Percentiles rank a stretch among this genome's conserved stretches.
Conservation (phyloP, 1,140 invertebrate genomes). For the Drosophila pectinifera region DNA sequence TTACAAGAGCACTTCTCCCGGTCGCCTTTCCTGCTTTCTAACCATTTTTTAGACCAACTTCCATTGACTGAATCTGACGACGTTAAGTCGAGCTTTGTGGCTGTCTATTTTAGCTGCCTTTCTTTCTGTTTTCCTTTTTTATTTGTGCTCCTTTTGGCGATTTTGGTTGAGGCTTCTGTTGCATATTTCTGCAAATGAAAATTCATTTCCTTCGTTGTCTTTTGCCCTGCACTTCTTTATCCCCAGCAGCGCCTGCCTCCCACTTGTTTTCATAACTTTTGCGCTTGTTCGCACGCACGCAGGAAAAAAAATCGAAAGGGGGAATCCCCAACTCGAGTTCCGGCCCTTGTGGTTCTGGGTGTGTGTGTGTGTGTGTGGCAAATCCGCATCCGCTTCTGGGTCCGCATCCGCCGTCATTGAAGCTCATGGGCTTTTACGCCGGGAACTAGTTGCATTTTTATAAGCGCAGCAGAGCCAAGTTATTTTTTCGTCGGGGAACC, state of each 20-base stretch:
- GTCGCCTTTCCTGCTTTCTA: background rate
- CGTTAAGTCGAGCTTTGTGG: constrained; percentile 42
- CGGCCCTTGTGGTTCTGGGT: constrained; percentile 32
- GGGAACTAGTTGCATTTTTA: constrained; percentile 80
- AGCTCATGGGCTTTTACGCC: constrained; percentile 55
- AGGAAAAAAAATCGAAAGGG: constrained; percentile 2
- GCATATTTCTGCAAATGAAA: constrained; percentile 58
- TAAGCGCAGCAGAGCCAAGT: constrained; percentile 55
- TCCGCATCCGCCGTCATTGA: constrained; percentile 43
- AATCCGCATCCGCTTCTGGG: constrained; percentile 36
- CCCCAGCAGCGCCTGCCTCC: constrained; percentile 5
- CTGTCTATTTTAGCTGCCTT: constrained; percentile 34
- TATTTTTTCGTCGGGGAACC: constrained; percentile 21
- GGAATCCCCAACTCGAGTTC: constrained; percentile 29
- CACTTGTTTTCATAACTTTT: constrained; percentile 73
- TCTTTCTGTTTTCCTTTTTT: constrained; percentile 1
- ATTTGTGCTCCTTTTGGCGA: constrained; percentile 10
- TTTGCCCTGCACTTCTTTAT: constrained; percentile 39
- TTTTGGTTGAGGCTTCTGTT: constrained; percentile 31
- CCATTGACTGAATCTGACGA: constrained; percentile 24
- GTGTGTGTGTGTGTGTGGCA: constrained; percentile 21
- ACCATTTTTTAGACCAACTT: constrained; percentile 9
- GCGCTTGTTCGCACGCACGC: constrained; percentile 42
- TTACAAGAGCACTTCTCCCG: constrained; percentile 21
- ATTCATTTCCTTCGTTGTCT: constrained; percentile 63